A percentile compares a stretch with the other conserved stretches of the same genome.
Conservation (phyloP, 2,797 vertebrate genomes). For the Moxostoma hubbsi region DNA sequence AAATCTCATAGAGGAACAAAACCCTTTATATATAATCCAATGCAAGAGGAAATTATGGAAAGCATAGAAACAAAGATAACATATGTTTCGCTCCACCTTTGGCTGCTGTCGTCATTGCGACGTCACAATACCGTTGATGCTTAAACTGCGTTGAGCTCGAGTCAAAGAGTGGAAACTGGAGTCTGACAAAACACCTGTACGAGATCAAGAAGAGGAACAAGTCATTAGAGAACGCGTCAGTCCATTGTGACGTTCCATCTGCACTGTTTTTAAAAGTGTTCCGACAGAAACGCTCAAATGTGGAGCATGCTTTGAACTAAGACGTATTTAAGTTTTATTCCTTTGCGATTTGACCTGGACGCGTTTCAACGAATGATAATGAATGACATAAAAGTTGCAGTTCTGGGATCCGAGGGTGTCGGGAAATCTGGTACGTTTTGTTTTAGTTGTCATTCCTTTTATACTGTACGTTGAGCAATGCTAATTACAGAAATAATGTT, state of each 20-base stretch:
- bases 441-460: background rate
- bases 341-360: background rate
- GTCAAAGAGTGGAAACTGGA: background rate
- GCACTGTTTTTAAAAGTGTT: background rate
- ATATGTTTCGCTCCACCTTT: conserved; percentile 7
- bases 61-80: background rate
- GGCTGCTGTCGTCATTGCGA: conserved; percentile 51
- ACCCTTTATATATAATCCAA: too few species aligned
- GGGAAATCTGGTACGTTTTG: conserved; percentile 82
- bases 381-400: conserved; percentile 81
- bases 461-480: background rate
- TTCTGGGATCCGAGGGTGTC: conserved; percentile 82
- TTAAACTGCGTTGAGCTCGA: background rate
- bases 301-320: background rate
- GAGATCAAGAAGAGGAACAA: background rate
- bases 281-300: background rate
- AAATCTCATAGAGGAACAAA: too few species aligned
- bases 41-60: background rate
- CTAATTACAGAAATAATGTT: background rate
- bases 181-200: conserved; percentile 5
- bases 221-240: background rate
- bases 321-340: background rate
- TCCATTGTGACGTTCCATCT: background rate
- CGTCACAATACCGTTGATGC: conserved; percentile 8
- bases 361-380: conserved; percentile 60